Evolutionary conservation across 2,113 vertebrate species (phyloP).

Genomic region (Mola mola): DNA sequence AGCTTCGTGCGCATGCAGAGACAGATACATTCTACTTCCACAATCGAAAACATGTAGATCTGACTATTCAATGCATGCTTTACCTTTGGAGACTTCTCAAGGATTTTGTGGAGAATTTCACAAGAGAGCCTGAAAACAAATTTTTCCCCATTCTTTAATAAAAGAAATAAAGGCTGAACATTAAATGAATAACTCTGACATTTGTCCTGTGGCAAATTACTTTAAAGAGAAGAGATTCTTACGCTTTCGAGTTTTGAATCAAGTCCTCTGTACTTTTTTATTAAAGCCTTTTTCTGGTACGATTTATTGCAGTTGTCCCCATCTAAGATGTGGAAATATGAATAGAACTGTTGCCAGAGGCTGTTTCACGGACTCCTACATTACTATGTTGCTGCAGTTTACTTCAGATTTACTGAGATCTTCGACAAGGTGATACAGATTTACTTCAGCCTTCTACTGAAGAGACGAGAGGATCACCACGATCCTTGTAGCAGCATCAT

Average conservation of each 20-base stretch:
- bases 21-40: conserved; percentile 19
- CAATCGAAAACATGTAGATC: conserved; percentile 40
- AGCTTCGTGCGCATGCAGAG: conserved; percentile 42
- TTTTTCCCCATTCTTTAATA: conserved; percentile 37
- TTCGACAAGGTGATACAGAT: conserved; percentile 16
- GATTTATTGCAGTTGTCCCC: not conserved
- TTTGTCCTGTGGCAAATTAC: conserved; percentile 14
- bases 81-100: conserved; percentile 48
- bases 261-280: conserved; percentile 10
- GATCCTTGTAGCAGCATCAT: conserved; percentile 11
- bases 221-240: not conserved
- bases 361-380: not conserved
- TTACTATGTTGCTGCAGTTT: conserved; percentile 14
- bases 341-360: conserved; percentile 2
- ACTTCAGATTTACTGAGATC: conserved; percentile 11
- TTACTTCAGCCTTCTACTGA: conserved; percentile 4
- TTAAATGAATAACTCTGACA: conserved; percentile 34
- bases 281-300: conserved; percentile 17
- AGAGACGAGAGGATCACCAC: conserved; percentile 11
- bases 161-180: conserved; percentile 36
- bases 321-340: not conserved
- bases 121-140: conserved; percentile 46
- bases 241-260: conserved; percentile 3
- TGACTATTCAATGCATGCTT: conserved; percentile 41
- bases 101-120: conserved; percentile 49